Conservation (phyloP, 2,113 vertebrate species). For the Channa argus region DNA sequence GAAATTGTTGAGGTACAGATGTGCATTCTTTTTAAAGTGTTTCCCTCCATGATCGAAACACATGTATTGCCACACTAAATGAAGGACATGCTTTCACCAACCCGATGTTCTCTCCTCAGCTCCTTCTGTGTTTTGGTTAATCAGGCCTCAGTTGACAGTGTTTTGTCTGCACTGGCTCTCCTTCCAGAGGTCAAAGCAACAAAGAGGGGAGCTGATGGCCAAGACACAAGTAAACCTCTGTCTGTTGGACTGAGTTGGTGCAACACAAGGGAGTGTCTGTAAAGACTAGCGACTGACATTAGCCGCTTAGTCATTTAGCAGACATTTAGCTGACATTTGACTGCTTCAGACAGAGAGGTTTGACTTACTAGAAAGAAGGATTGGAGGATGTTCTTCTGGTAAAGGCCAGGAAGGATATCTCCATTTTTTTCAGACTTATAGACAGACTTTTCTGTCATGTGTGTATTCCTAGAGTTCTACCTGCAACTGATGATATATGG, state of each 20-base stretch:
- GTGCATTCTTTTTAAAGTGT: not conserved
- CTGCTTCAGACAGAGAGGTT: conserved; percentile 34
- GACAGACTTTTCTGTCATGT: conserved; percentile 9
- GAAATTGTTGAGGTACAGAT: not conserved
- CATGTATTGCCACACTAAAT: not conserved
- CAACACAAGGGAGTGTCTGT: conserved; percentile 55
- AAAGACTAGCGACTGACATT: conserved; percentile 22
- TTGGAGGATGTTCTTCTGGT: conserved; percentile 16
- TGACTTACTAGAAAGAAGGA: conserved; percentile 27
- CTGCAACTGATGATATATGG: conserved; percentile 7
- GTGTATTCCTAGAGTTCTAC: not conserved
- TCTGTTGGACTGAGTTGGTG: conserved; percentile 40
- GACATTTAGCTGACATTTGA: conserved; percentile 51
- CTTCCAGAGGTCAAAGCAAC: conserved; percentile 72
- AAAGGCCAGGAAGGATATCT: conserved; percentile 11
- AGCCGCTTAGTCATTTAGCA: too few species aligned
- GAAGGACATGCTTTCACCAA: not conserved
- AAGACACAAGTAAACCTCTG: conserved; percentile 67
- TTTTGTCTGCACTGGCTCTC: conserved; percentile 68
- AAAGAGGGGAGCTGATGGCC: conserved; percentile 52
- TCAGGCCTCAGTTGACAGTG: conserved; percentile 54
- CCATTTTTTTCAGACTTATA: conserved; percentile 15
- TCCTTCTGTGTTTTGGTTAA: conserved; percentile 44
- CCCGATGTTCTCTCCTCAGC: not conserved
- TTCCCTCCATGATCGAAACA: not conserved